Percentiles rank a stretch among this genome's conserved stretches.
Evolutionary conservation across 2,113 vertebrate species (phyloP).

Genomic region (Cyanoliseus patagonus): DNA sequence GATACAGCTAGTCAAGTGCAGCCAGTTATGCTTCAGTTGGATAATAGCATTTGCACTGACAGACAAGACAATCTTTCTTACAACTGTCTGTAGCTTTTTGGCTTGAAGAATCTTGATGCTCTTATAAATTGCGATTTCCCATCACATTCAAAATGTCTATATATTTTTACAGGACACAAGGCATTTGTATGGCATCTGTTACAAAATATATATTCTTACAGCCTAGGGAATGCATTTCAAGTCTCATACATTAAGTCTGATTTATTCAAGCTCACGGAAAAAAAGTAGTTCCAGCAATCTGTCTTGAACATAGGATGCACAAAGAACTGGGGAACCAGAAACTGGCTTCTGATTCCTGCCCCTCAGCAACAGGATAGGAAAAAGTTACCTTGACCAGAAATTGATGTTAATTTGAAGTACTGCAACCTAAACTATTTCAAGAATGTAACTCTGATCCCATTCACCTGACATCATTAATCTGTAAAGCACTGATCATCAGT

Average conservation of each 20-base stretch:
- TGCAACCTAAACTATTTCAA: background rate
- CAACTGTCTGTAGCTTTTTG: slow-evolving; percentile 63
- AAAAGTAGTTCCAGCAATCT: slow-evolving; percentile 37
- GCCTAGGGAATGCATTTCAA: slow-evolving; percentile 46
- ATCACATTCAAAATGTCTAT: slow-evolving; percentile 64
- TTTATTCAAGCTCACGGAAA: slow-evolving; percentile 56
- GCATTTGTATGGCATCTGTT: slow-evolving; percentile 67
- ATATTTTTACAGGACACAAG: slow-evolving; percentile 68
- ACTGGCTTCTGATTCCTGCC: background rate
- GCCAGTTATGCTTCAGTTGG: slow-evolving; percentile 61
- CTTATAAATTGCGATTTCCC: slow-evolving; percentile 60
- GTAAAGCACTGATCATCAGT: background rate
- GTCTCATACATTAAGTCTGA: slow-evolving; percentile 55
- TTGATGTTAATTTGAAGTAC: slow-evolving; percentile 15
- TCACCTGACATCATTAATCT: slow-evolving; percentile 27
- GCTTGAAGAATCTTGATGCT: slow-evolving; percentile 61
- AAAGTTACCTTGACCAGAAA: slow-evolving; percentile 30
- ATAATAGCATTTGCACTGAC: slow-evolving; percentile 61
- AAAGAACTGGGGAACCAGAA: background rate
- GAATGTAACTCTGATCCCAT: slow-evolving; percentile 19
- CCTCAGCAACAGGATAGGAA: background rate
- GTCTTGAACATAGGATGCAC: background rate
- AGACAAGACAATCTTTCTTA: slow-evolving; percentile 70
- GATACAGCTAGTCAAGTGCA: slow-evolving; percentile 61
- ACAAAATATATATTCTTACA: slow-evolving; percentile 57